A percentile compares a stretch with the other conserved stretches of the same genome.
phyloP scores from a whole-genome alignment of 2,797 vertebrate genomes.

The Scolopax rusticola region DNA sequence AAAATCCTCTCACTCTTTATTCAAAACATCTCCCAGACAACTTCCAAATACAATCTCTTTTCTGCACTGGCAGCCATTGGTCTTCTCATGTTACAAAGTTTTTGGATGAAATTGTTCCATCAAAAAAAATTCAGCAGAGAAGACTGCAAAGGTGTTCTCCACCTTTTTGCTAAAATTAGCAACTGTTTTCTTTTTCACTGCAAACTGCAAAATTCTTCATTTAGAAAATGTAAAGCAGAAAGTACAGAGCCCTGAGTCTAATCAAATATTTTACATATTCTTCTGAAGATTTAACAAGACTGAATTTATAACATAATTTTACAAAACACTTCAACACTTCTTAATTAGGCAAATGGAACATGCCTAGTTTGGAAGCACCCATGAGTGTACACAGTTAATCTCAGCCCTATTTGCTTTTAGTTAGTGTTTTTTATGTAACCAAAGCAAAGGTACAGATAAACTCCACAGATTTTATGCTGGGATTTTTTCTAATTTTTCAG shows the following conservation, averaged over 20 bases:
- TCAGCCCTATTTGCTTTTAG: slow-evolving; percentile 19
- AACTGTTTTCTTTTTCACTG: neutral
- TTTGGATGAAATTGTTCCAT: neutral
- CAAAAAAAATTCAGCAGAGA: neutral
- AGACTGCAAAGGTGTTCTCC: neutral
- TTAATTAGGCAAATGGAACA: neutral
- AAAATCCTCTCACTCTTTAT: neutral
- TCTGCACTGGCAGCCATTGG: neutral
- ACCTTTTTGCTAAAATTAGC: neutral
- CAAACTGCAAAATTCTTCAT: neutral
- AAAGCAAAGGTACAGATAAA: neutral
- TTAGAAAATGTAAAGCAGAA: neutral
- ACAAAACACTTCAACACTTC: slow-evolving; percentile 4
- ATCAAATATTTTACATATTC: neutral
- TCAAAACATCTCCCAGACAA: neutral
- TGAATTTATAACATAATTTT: neutral
- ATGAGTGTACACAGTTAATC: neutral
- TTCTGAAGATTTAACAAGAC: neutral
- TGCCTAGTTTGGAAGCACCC: neutral
- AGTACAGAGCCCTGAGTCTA: neutral
- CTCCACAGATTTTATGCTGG: neutral
- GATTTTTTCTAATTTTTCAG: neutral
- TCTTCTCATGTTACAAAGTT: neutral
- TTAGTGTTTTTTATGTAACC: neutral
- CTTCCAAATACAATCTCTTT: neutral